phyloP scores from a whole-genome alignment of 2,888 invertebrate genomes.

The Hirtodrosophila cameraria region DNA sequence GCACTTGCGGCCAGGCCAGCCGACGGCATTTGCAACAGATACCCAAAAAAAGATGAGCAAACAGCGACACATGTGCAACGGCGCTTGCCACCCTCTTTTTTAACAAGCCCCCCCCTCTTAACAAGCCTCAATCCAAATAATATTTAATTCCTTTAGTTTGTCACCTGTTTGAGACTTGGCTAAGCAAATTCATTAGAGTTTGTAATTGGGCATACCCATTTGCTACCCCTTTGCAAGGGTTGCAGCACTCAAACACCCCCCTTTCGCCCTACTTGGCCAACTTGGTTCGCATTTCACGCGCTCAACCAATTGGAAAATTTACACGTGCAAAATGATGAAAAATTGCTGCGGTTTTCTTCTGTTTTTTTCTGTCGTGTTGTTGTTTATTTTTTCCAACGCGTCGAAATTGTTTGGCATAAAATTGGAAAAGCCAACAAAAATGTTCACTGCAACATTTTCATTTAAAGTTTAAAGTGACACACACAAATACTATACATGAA shows the following conservation, averaged over 20 bases:
- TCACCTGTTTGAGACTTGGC: conserved; percentile 6
- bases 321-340: conserved; percentile 83
- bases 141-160: background rate
- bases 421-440: conserved; percentile 62
- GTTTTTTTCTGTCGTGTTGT: conserved; percentile 22
- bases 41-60: background rate
- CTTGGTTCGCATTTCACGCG: conserved; percentile 56
- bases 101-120: too few relatives aligned
- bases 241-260: background rate
- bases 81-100: too few relatives aligned
- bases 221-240: too few relatives aligned
- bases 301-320: conserved; percentile 82
- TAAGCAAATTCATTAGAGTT: conserved; percentile 24
- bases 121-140: too few relatives aligned
- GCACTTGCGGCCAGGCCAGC: conserved; percentile 14
- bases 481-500: conserved; percentile 15
- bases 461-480: conserved; percentile 68
- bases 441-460: conserved; percentile 68
- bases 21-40: conserved; percentile 31
- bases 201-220: conserved; percentile 24
- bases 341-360: conserved; percentile 80
- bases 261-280: background rate
- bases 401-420: conserved; percentile 72
- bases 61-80: background rate
- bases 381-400: conserved; percentile 17